A percentile compares a stretch with the other conserved stretches of the same genome.
Conservation (phyloP, 1,140 invertebrate species). For the Branchinecta lindahli region DNA sequence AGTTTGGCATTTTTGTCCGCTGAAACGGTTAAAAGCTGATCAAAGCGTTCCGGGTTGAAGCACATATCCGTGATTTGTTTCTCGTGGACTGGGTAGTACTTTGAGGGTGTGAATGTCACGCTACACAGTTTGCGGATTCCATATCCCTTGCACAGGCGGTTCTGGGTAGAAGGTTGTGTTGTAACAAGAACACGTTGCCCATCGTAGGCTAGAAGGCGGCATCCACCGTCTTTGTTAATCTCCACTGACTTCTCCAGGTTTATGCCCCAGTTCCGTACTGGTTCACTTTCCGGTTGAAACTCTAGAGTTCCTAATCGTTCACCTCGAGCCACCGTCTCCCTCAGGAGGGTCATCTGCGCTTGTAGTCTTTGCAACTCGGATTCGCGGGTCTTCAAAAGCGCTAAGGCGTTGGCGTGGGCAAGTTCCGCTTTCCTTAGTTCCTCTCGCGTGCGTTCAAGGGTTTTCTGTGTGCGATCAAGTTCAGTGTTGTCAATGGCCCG, state of each 20-base stretch:
- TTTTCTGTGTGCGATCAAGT: slow-evolving; percentile 37
- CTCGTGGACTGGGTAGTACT: slow-evolving; percentile 31
- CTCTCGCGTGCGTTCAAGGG: slow-evolving; percentile 36
- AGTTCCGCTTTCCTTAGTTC: slow-evolving; percentile 33
- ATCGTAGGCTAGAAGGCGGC: slow-evolving; percentile 57
- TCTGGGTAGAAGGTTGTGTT: slow-evolving; percentile 48
- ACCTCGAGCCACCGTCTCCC: slow-evolving; percentile 17
- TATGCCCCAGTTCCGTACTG: slow-evolving; percentile 27
- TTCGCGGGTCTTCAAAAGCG: slow-evolving; percentile 25
- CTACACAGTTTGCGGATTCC: slow-evolving; percentile 55
- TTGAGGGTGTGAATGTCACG: slow-evolving; percentile 38
- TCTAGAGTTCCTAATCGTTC: slow-evolving; percentile 29
- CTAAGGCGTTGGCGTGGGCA: slow-evolving; percentile 34
- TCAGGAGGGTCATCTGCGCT: slow-evolving; percentile 15
- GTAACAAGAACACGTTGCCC: slow-evolving; percentile 44
- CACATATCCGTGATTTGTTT: slow-evolving; percentile 56
- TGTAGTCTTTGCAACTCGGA: not conserved
- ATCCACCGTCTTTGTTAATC: slow-evolving; percentile 47
- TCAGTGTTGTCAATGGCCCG: slow-evolving; percentile 48
- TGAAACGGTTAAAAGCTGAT: slow-evolving; percentile 54
- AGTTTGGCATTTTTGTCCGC: slow-evolving; percentile 59
- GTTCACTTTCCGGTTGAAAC: slow-evolving; percentile 29
- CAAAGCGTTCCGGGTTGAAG: slow-evolving; percentile 46
- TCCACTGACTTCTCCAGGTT: slow-evolving; percentile 45
- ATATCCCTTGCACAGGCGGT: slow-evolving; percentile 48